Evolutionary conservation across 1,140 invertebrate genomes (phyloP), one percentile per base, ranked within the genome.

Genomic region (Drosophila aff.): DNA sequence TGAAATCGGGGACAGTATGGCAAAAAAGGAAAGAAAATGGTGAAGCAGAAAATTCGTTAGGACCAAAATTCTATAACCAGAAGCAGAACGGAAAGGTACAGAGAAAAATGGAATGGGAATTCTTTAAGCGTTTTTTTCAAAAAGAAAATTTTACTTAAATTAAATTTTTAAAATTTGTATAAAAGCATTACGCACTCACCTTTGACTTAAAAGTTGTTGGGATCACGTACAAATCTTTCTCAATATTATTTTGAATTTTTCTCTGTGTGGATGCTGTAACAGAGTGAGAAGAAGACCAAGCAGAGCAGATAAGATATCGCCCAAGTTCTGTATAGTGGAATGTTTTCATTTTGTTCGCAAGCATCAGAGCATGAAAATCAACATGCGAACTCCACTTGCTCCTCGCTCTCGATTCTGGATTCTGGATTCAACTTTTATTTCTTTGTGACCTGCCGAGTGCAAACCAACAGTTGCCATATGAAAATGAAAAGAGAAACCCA

Each of bases 351-450:
- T 90, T 87, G 84, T 87, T 89, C 65, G 69, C 69, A 90, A 62
- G 85, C 85, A 90, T 52, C 85, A 74, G 68, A 85, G 81, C 85
- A 91, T 90, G 65, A 82, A 90, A 90, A 85, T 90, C 85, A 91
- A 81, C 85, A 85, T 89, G 64, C 73, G 74, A 59, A 77, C 68
- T 76, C 71, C 55, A 63, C 60, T 47, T 47, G 50, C 43, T 49
- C 52, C 50, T 59, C 46, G 23, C 28, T 43, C 47, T 16, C 41
- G 28, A 28, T 28, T 49, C 47, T 10, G 46, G 15, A 16, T 47
- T 26, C 46, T 16, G 41, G 16, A 16, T n/a, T 31, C 28, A 13
- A 40, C 61, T 76, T 52, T n/a, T 55, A 46, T 71, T 46, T 75
- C 41, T 64, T 52, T 83, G 57, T 75, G 75, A 55, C 74, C 61